These are phyloP conservation scores for Momotus momota DNA, from an alignment of 2,797 vertebrate genomes.

Conservation along the genomic window DNA sequence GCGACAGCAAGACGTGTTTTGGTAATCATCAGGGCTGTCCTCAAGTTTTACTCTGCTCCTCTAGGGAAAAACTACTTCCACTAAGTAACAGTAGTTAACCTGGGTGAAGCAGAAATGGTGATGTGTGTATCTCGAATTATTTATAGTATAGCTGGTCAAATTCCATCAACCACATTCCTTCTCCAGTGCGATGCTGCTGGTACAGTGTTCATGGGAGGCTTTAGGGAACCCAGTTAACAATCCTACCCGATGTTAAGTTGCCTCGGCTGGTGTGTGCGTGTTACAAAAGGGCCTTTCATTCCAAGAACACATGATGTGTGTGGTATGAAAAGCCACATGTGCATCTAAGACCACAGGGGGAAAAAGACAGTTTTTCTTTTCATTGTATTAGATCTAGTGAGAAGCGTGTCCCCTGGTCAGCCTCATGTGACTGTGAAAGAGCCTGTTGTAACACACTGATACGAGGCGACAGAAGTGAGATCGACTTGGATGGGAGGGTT, in stretches of 20 bases:
- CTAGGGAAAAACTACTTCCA: background rate
- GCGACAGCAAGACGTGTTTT: background rate
- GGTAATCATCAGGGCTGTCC: background rate
- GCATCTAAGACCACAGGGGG: constrained; percentile 68
- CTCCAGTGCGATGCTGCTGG: background rate
- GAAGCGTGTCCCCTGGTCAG: constrained; percentile 63
- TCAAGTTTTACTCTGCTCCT: background rate
- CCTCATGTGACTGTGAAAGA: constrained; percentile 64
- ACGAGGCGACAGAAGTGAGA: background rate
- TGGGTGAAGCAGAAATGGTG: background rate
- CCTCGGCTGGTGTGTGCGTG: constrained; percentile 17
- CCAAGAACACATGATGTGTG: constrained; percentile 72
- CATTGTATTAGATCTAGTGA: constrained; percentile 59
- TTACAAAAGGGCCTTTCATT: constrained; percentile 71
- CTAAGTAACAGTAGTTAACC: background rate
- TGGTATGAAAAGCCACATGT: constrained; percentile 75
- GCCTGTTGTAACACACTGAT: constrained; percentile 57
- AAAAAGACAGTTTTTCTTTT: constrained; percentile 73
- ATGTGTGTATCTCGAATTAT: background rate
- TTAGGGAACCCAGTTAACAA: constrained; percentile 54
- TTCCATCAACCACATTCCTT: background rate
- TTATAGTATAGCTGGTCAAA: background rate
- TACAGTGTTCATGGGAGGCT: constrained; percentile 28
- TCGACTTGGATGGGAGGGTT: constrained; percentile 22
- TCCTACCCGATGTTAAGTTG: constrained; percentile 64